Percentiles rank a stretch among this genome's conserved stretches.
These are phyloP conservation scores for Neolamprologus kungweensis DNA, from an alignment of 2,113 vertebrate species.

Conservation along the genomic window DNA sequence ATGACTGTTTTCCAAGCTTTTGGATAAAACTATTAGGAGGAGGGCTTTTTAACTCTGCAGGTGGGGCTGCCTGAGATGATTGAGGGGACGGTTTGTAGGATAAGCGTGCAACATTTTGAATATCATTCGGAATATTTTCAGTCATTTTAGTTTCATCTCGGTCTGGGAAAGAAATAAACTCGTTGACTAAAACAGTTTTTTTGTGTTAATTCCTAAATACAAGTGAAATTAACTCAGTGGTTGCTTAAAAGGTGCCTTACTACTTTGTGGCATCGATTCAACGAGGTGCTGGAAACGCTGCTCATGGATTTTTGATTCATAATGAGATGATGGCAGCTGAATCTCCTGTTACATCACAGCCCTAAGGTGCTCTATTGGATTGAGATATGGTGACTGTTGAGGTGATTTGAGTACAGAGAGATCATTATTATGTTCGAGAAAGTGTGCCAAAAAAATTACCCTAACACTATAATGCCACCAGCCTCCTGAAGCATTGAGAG, in stretches of 20 bases:
- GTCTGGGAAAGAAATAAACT: conserved; percentile 34
- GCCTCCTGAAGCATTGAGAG: background rate
- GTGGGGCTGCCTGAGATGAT: background rate
- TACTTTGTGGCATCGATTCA: background rate
- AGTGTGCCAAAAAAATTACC: background rate
- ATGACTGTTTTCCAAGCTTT: background rate
- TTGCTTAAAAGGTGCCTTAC: background rate
- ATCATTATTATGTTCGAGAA: background rate
- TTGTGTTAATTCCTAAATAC: background rate
- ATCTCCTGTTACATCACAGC: background rate
- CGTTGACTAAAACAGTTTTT: background rate
- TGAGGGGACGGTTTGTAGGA: background rate
- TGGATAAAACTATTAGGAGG: background rate
- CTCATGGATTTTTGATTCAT: background rate
- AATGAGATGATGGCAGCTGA: background rate
- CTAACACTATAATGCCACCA: background rate
- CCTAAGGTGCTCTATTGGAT: background rate
- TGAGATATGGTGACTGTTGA: background rate
- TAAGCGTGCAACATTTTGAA: background rate
- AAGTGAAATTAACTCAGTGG: background rate
- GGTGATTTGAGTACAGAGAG: background rate
- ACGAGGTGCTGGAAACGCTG: background rate
- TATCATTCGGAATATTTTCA: background rate
- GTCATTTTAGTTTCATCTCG: background rate
- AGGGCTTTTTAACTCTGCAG: background rate